These are phyloP conservation scores for Gambusia yucatana DNA, from an alignment of 2,797 vertebrate species.

Conservation along the genomic window DNA sequence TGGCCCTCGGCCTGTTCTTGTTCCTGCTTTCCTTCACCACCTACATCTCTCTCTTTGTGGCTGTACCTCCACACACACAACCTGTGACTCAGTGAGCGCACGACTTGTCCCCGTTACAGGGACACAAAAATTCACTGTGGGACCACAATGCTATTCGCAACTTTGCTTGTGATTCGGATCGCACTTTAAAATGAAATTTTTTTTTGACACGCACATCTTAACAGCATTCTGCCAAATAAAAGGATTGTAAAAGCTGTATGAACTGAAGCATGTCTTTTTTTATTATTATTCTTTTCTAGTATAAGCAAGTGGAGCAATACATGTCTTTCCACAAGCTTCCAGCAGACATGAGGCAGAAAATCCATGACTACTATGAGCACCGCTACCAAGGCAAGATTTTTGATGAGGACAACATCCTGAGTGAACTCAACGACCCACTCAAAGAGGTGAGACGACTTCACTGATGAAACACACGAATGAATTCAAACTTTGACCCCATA, in stretches of 20 bases:
- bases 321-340: conserved; percentile 99
- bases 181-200: conserved; percentile 6
- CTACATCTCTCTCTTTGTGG: conserved; percentile 56
- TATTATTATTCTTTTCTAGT: conserved; percentile 82
- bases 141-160: conserved; percentile 11
- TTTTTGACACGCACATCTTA: no score
- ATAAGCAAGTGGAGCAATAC: conserved; percentile 99
- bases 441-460: conserved; percentile 88
- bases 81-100: conserved; percentile 51
- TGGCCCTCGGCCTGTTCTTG: conserved; percentile 63
- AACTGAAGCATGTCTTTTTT: conserved; percentile 33
- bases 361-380: conserved; percentile 98
- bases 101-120: conserved; percentile 59
- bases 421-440: conserved; percentile 96
- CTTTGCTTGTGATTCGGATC: conserved; percentile 27
- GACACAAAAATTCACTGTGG: conserved; percentile 39
- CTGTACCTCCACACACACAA: conserved; percentile 43
- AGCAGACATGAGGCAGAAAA: conserved; percentile 99
- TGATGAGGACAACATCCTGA: conserved; percentile 97
- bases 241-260: background rate
- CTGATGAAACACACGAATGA: conserved; percentile 1
- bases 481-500: background rate
- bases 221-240: background rate
- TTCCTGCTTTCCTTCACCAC: conserved; percentile 67
- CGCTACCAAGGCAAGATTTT: conserved; percentile 99